These are phyloP conservation scores for Lethrus apterus DNA, from an alignment of 1,140 invertebrate genomes.

Conservation along the genomic window DNA sequence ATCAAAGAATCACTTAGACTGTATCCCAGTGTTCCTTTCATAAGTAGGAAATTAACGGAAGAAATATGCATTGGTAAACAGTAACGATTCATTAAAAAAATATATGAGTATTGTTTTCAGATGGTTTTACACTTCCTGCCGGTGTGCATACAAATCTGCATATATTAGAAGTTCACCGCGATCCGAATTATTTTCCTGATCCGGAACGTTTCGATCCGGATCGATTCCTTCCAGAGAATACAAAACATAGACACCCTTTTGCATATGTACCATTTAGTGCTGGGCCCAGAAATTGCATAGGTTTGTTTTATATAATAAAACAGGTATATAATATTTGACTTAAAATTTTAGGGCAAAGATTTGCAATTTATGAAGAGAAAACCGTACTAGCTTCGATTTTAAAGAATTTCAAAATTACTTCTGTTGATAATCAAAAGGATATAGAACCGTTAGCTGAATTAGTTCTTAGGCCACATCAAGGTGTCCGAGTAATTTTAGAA, in stretches of 20 bases:
- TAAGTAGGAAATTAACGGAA: constrained; percentile 50
- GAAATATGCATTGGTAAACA: constrained; percentile 45
- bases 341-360: constrained; percentile 10
- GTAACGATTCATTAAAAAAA: background rate
- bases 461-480: constrained; percentile 5
- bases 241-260: constrained; percentile 39
- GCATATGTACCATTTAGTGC: constrained; percentile 53
- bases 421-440: constrained; percentile 17
- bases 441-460: constrained; percentile 9
- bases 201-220: constrained; percentile 57
- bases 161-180: constrained; percentile 41
- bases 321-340: background rate
- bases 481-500: constrained; percentile 8
- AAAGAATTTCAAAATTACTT: constrained; percentile 20
- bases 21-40: constrained; percentile 61
- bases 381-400: constrained; percentile 40
- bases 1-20: constrained; percentile 58
- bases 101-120: constrained; percentile 2
- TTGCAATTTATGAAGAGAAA: constrained; percentile 43
- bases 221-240: constrained; percentile 48
- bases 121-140: constrained; percentile 5
- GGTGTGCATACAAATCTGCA: background rate
- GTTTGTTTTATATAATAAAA: constrained; percentile 18
- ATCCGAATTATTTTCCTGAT: constrained; percentile 48
- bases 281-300: constrained; percentile 55